phyloP scores from a whole-genome alignment of 2,888 invertebrate species.

The Drosophila anomelani region DNA sequence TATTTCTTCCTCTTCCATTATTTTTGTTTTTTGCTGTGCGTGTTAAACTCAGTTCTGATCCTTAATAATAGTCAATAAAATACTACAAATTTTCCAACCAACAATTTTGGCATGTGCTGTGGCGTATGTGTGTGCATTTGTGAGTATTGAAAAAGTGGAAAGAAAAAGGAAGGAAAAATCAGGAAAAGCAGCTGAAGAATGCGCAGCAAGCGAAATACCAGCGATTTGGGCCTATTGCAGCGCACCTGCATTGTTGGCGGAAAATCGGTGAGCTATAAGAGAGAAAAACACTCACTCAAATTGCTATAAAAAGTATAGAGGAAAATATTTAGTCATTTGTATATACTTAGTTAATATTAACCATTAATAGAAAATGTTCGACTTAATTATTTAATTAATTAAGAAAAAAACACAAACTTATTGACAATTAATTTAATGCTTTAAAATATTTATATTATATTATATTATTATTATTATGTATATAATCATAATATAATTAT shows the following conservation, averaged over 20 bases:
- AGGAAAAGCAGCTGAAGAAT: constrained; percentile 50
- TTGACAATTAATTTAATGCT: background rate
- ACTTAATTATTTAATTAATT: too few relatives aligned
- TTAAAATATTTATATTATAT: background rate
- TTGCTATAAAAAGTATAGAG: constrained; percentile 4
- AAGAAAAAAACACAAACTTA: too few relatives aligned
- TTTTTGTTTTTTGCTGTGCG: constrained; percentile 7
- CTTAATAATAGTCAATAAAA: constrained; percentile 14
- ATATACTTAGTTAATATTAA: constrained; percentile 4
- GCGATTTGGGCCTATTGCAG: constrained; percentile 62
- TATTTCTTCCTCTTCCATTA: background rate
- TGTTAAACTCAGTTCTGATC: background rate
- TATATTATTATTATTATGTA: background rate
- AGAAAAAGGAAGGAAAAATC: constrained; percentile 16
- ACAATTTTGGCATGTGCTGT: constrained; percentile 12
- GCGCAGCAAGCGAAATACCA: constrained; percentile 73
- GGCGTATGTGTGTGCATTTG: constrained; percentile 21
- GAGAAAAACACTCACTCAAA: constrained; percentile 9
- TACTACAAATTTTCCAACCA: constrained; percentile 16
- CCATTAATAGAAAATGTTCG: background rate
- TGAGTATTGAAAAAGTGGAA: constrained; percentile 17
- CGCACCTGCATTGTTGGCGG: constrained; percentile 66
- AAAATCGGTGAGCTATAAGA: constrained; percentile 51
- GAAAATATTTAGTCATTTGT: constrained; percentile 3
- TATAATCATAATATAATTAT: background rate